Conservation (phyloP, 1,140 invertebrate genomes). For the Thaumatotibia leucotreta region DNA sequence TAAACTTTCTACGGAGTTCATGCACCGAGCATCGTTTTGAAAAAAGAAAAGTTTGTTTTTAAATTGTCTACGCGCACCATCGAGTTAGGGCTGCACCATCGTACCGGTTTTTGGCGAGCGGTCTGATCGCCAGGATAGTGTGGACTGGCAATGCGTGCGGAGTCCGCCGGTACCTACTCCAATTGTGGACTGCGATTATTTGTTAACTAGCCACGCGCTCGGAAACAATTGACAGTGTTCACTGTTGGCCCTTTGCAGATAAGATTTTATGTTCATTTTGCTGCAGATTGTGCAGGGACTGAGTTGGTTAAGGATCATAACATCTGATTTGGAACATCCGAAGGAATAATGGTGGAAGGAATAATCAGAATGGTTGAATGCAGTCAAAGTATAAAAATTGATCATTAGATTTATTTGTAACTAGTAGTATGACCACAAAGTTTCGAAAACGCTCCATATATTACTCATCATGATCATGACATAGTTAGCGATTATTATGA, state of each 20-base stretch:
- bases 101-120: constrained; percentile 29
- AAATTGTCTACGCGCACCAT: neutral
- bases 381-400: no score
- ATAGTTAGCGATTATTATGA: no score
- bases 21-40: neutral
- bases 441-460: no score
- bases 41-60: neutral
- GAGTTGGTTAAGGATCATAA: neutral
- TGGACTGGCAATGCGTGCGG: constrained; percentile 50
- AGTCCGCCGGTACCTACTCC: constrained; percentile 52
- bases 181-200: constrained; percentile 71
- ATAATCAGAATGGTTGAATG: no score
- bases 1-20: neutral
- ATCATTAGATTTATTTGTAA: no score
- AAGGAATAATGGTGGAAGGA: neutral
- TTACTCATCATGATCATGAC: no score
- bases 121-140: constrained; percentile 54
- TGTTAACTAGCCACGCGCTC: constrained; percentile 71
- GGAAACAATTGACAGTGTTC: constrained; percentile 70
- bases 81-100: neutral
- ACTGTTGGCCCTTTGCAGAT: constrained; percentile 57
- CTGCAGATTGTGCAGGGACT: constrained; percentile 12
- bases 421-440: no score
- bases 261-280: constrained; percentile 51
- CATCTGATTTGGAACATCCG: neutral